Evolutionary conservation across 1,140 invertebrate species (phyloP), one percentile per base, ranked within the genome.

Genomic region (Hypsibius dujardini): DNA sequence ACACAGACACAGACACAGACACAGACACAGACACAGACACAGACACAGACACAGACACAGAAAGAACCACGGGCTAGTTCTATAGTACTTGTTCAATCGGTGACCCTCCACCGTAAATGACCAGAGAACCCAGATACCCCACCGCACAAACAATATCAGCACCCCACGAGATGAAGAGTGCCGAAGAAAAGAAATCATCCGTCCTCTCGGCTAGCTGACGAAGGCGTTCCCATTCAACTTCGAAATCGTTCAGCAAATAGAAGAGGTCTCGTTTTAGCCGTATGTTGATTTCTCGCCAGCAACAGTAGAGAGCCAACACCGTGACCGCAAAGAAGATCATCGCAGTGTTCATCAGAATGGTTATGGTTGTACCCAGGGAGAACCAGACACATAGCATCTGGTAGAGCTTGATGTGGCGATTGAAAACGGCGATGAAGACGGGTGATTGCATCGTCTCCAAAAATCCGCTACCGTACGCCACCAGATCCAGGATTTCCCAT

Each of bases 91-190:
- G 62, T 67, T 67, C 62, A 15, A 12, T 12, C 3, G 62, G 62
- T 7, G 3, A 7, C 62, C 62, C 62, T 42, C 12, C 62, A 67
- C 62, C 62, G 62, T 67, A 67, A 67, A 67, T 67, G 62, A 67
- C 42, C 12, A 67, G 12, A 12, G 62, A 67, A 7, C 62, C 62
- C 62, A 67, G 45, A 42, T 67, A 67, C 7, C 62, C 62, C 62
- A 67, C 62, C 3, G 62, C 12, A 42, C 12, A 42, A 45, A 45
- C 62, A 42, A 67, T 67, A 42, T 67, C 62, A 12, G 12, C 42
- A 7, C 3, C 62, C 62, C 62, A 67, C 62, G 62, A 12, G 45
- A 67, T 42, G 45, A 67, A 67, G 12, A 67, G 12, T 7, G 3
- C 7, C 12, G 42, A 7, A 7, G 62, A 12, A 42, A 67, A 67